Evolutionary conservation across 2,113 vertebrate genomes (phyloP).

Genomic region (Malurus cyaneus): DNA sequence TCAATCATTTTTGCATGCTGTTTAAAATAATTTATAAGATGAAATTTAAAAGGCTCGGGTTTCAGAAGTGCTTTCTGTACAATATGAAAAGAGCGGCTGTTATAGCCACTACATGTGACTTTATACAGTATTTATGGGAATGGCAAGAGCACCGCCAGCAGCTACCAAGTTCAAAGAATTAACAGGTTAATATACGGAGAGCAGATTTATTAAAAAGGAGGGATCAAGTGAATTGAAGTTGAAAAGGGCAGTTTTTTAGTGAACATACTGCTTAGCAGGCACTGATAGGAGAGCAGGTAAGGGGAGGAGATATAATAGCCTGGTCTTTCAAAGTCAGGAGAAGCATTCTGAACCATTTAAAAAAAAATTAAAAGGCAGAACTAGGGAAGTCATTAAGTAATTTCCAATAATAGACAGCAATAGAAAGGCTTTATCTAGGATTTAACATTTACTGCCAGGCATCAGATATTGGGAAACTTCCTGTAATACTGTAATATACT

Average conservation of each 20-base stretch:
- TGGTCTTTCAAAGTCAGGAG: neutral
- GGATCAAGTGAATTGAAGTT: neutral
- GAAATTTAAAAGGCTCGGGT: neutral
- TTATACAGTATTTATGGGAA: neutral
- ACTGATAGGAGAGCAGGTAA: neutral
- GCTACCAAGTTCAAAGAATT: neutral
- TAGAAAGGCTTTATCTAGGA: neutral
- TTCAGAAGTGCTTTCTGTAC: neutral
- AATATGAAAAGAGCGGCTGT: neutral
- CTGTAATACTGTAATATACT: neutral
- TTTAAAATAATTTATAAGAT: constrained; percentile 10
- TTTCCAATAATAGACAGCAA: neutral
- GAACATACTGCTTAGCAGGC: neutral
- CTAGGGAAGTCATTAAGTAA: neutral
- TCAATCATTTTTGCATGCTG: neutral
- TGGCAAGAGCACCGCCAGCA: neutral
- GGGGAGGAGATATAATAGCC: neutral
- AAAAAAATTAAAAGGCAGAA: neutral
- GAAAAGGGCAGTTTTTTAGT: neutral
- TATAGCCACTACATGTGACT: neutral
- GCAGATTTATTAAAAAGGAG: neutral
- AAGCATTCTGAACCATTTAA: neutral
- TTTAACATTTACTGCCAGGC: neutral
- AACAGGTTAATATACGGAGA: neutral
- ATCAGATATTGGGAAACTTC: neutral